Evolutionary conservation across 2,113 vertebrate species (phyloP).

Genomic region (Trachemys scripta): DNA sequence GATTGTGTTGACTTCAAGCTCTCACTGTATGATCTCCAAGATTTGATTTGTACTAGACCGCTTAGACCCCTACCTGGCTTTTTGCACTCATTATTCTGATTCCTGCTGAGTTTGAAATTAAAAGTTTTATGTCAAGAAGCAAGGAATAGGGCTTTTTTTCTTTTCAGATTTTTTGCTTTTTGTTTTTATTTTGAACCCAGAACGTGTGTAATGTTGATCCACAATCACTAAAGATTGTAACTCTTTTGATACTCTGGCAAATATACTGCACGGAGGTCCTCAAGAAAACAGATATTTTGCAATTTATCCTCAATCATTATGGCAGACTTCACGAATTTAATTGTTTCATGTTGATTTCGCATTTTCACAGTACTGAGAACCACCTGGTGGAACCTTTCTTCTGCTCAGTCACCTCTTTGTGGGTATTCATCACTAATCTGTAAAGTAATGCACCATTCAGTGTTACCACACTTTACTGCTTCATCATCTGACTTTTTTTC

Average conservation of each 20-base stretch:
- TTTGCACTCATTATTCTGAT: constrained; percentile 64
- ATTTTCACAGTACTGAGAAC: constrained; percentile 29
- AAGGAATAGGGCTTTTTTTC: constrained; percentile 36
- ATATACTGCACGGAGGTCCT: constrained; percentile 35
- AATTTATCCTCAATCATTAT: constrained; percentile 36
- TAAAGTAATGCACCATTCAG: constrained; percentile 20
- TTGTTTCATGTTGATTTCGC: constrained; percentile 43
- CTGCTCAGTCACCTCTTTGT: neutral
- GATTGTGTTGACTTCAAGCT: constrained; percentile 73
- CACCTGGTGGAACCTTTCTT: neutral
- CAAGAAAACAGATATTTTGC: constrained; percentile 20
- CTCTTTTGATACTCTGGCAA: constrained; percentile 53
- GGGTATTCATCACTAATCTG: neutral
- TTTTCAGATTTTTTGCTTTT: accelerated
- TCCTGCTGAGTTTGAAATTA: constrained; percentile 78
- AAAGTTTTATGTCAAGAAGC: constrained; percentile 74
- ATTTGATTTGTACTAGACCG: constrained; percentile 76
- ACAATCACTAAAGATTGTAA: neutral
- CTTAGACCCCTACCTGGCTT: constrained; percentile 66
- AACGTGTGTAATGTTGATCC: neutral
- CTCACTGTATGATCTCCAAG: constrained; percentile 50
- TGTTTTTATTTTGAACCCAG: constrained; percentile 26
- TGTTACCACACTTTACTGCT: constrained; percentile 19
- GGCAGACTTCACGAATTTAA: neutral
- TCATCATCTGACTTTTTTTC: neutral